These are phyloP conservation scores for Gopherus flavomarginatus DNA, from an alignment of 2,113 vertebrate species.

Conservation along the genomic window DNA sequence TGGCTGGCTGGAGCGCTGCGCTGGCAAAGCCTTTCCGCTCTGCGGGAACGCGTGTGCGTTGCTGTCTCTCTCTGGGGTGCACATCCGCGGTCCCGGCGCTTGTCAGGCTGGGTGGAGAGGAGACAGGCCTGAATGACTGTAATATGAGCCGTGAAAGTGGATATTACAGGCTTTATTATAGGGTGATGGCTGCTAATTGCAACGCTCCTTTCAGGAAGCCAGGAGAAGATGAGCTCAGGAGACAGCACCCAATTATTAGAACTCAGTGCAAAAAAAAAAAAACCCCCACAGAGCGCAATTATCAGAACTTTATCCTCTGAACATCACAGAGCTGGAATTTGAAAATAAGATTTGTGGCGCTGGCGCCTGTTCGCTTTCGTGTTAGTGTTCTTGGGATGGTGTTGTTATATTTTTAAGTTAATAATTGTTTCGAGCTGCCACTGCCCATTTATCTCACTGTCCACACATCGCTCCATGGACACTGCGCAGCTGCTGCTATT, in stretches of 20 bases:
- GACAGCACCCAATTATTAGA: slow-evolving; percentile 83
- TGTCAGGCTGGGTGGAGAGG: slow-evolving; percentile 51
- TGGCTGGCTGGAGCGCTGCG: slow-evolving; percentile 53
- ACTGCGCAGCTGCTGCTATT: background rate
- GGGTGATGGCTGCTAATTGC: slow-evolving; percentile 82
- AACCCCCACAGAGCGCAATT: slow-evolving; percentile 69
- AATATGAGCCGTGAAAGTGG: slow-evolving; percentile 69
- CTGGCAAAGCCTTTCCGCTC: slow-evolving; percentile 37
- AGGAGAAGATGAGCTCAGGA: slow-evolving; percentile 73
- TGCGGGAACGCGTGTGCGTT: fast-evolving
- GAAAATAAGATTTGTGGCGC: slow-evolving; percentile 7
- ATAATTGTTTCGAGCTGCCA: background rate
- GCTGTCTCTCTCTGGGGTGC: background rate
- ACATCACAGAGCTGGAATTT: slow-evolving; percentile 50
- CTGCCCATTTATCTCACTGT: background rate
- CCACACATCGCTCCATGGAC: background rate
- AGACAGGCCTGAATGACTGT: slow-evolving; percentile 64
- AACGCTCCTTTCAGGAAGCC: slow-evolving; percentile 78
- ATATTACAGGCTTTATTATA: slow-evolving; percentile 77
- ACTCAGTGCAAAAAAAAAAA: slow-evolving; percentile 62
- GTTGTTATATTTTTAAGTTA: background rate
- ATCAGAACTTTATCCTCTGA: slow-evolving; percentile 69
- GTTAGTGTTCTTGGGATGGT: background rate
- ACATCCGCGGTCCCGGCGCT: background rate
- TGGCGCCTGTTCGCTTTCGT: background rate